These are phyloP conservation scores for Scolopax bukidnonensis DNA, from an alignment of 2,797 vertebrate species.

Conservation along the genomic window DNA sequence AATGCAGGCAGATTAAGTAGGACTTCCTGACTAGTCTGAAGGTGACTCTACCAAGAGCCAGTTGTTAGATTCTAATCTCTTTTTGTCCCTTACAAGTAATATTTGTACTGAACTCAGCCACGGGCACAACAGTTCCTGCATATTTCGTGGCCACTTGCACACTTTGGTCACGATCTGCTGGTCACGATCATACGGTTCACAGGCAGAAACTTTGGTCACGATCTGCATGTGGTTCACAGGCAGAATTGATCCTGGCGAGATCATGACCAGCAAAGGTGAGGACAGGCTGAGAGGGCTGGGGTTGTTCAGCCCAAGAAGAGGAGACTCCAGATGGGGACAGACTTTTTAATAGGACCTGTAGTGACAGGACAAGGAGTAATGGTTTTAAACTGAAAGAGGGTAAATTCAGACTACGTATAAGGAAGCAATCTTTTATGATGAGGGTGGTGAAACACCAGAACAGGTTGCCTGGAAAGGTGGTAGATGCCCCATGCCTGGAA, in stretches of 20 bases:
- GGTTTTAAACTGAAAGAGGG: not conserved
- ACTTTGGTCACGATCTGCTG: not conserved
- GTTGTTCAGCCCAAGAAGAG: not conserved
- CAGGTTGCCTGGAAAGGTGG: not conserved
- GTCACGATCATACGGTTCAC: not conserved
- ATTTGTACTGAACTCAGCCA: not conserved
- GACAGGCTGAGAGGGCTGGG: not conserved
- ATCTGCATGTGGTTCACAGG: not conserved
- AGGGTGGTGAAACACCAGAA: not conserved
- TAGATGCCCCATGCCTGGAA: not conserved
- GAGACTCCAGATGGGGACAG: not conserved
- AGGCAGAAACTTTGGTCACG: not conserved
- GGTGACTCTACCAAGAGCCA: conserved; percentile 30
- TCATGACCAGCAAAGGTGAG: not conserved
- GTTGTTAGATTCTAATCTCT: not conserved
- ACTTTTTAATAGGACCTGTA: not conserved
- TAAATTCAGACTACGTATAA: not conserved
- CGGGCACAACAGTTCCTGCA: not conserved
- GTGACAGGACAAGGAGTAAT: not conserved
- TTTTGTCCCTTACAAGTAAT: not conserved
- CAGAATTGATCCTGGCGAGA: not conserved
- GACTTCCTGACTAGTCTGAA: conserved; percentile 10
- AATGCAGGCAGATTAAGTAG: not conserved
- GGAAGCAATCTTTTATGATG: not conserved
- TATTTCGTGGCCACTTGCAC: not conserved